phyloP scores from a whole-genome alignment of 1,140 invertebrate genomes.

The Chelonus insularis region DNA sequence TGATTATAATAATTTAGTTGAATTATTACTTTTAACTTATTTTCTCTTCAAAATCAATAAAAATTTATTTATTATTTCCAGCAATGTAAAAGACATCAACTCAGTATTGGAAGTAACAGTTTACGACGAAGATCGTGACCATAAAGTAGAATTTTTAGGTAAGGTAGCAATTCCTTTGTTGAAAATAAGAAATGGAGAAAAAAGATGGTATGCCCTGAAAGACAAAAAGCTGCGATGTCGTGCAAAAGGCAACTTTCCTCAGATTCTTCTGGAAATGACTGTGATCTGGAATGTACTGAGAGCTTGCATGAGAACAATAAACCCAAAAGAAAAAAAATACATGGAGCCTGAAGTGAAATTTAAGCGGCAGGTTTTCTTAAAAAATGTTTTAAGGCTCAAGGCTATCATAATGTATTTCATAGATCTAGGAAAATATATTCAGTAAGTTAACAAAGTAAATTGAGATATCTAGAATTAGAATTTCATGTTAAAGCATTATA shows the following conservation, averaged over 20 bases:
- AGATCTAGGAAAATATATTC: conserved; percentile 87
- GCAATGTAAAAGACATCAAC: conserved; percentile 96
- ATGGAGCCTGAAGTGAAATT: conserved; percentile 95
- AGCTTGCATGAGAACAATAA: conserved; percentile 87
- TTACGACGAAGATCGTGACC: conserved; percentile 97
- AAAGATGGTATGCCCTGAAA: conserved; percentile 94
- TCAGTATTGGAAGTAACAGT: conserved; percentile 96
- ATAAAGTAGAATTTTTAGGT: conserved; percentile 97
- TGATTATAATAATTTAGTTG: not conserved
- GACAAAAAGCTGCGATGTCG: conserved; percentile 89
- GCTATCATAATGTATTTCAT: conserved; percentile 86
- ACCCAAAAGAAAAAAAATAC: conserved; percentile 94
- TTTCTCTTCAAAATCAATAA: too few species aligned
- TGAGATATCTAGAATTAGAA: too few species aligned
- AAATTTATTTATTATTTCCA: too few species aligned
- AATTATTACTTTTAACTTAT: too few species aligned
- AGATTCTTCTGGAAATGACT: conserved; percentile 90
- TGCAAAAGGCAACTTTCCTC: conserved; percentile 87
- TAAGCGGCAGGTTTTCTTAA: conserved; percentile 90
- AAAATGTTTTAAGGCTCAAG: conserved; percentile 92
- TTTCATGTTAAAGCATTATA: too few species aligned
- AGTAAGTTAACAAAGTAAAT: conserved; percentile 66
- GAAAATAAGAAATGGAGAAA: conserved; percentile 87
- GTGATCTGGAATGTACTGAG: conserved; percentile 92
- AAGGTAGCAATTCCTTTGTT: conserved; percentile 89